These are phyloP conservation scores for Pseudorectes ferrugineus DNA, from an alignment of 2,113 vertebrate genomes.

Conservation along the genomic window DNA sequence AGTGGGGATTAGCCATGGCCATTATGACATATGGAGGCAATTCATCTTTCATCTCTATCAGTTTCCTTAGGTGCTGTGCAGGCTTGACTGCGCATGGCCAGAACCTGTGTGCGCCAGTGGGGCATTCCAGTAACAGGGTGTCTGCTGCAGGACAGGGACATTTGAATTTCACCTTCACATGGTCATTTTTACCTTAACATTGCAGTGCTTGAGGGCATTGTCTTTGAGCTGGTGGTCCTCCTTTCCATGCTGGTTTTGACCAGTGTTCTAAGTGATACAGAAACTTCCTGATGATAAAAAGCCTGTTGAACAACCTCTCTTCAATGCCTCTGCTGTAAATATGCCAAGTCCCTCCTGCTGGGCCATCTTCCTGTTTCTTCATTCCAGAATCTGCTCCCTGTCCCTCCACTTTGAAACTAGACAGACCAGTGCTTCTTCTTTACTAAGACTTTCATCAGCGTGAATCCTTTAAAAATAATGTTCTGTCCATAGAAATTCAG, in stretches of 20 bases:
- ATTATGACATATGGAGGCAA: neutral
- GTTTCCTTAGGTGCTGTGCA: neutral
- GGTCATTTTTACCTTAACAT: accelerated
- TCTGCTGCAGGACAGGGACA: neutral
- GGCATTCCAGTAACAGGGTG: neutral
- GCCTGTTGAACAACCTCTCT: neutral
- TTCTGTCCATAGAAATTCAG: neutral
- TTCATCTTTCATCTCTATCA: neutral
- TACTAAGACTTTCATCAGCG: neutral
- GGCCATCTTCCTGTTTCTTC: constrained; percentile 28
- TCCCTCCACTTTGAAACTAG: constrained; percentile 6
- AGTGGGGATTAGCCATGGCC: neutral
- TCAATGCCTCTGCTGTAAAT: neutral
- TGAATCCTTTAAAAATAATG: neutral
- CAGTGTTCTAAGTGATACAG: neutral
- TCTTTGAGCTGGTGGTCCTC: neutral
- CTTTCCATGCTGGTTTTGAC: neutral
- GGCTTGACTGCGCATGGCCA: neutral
- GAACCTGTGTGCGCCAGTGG: neutral
- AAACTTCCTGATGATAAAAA: neutral
- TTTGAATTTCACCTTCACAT: neutral
- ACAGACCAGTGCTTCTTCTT: constrained; percentile 40
- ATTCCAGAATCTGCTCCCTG: neutral
- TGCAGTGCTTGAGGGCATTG: neutral
- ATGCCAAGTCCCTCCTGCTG: neutral